phyloP scores from a whole-genome alignment of 2,888 invertebrate species.

The Erebia palarica region DNA sequence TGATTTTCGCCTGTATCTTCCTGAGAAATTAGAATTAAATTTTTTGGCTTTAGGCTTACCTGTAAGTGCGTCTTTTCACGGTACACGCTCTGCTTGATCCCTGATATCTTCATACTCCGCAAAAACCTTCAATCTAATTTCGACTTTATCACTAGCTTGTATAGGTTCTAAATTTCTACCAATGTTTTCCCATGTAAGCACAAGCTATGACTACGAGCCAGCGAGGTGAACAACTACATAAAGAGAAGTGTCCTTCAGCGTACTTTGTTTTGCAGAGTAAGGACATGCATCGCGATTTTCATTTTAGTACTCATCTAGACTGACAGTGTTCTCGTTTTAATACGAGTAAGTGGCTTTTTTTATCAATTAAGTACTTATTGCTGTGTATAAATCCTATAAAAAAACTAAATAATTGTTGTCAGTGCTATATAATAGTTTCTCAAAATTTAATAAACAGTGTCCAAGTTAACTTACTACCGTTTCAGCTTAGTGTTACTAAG shows the following conservation, averaged over 20 bases:
- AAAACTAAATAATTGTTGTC: not conserved
- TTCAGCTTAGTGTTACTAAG: not conserved
- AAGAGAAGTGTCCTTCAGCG: slow-evolving; percentile 74
- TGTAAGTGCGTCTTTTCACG: slow-evolving; percentile 56
- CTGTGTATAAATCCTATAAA: not conserved
- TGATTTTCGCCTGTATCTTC: not conserved
- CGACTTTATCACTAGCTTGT: slow-evolving; percentile 45
- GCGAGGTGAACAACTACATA: slow-evolving; percentile 75
- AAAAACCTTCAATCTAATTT: slow-evolving; percentile 44
- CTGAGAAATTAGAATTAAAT: slow-evolving; percentile 3
- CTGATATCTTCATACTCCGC: slow-evolving; percentile 63
- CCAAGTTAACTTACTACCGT: not conserved
- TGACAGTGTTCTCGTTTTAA: slow-evolving; percentile 52
- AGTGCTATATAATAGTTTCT: not conserved
- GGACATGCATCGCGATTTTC: slow-evolving; percentile 67
- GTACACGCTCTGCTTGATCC: slow-evolving; percentile 72
- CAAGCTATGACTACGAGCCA: slow-evolving; percentile 31
- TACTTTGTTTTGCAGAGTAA: slow-evolving; percentile 57
- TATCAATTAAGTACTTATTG: not conserved
- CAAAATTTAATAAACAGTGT: not conserved
- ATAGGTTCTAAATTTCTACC: slow-evolving; percentile 34
- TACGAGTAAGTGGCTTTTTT: not conserved
- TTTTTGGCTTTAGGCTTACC: slow-evolving; percentile 34
- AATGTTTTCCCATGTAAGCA: slow-evolving; percentile 17
- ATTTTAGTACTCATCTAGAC: slow-evolving; percentile 64